phyloP scores from a whole-genome alignment of 2,888 invertebrate genomes.

The Asteroscopus sphinx region DNA sequence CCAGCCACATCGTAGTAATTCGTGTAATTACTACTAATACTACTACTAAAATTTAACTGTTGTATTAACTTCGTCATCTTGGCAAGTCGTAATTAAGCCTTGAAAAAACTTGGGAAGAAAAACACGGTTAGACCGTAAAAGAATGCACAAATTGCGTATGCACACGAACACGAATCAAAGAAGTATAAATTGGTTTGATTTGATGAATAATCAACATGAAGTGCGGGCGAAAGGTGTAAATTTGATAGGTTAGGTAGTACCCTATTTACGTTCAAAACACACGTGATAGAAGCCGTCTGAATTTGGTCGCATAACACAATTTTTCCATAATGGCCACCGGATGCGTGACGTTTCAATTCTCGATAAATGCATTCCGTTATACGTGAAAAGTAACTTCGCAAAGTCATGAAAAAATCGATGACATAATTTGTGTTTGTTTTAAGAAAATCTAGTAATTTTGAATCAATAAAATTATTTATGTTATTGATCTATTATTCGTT shows the following conservation, averaged over 20 bases:
- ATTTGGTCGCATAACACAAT: slow-evolving; percentile 72
- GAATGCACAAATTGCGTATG: slow-evolving; percentile 75
- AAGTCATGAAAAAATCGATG: background rate
- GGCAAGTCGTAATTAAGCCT: slow-evolving; percentile 86
- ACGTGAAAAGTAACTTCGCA: slow-evolving; percentile 26
- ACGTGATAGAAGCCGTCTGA: slow-evolving; percentile 60
- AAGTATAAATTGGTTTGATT: slow-evolving; percentile 60
- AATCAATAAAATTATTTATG: background rate
- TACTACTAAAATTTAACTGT: slow-evolving; percentile 89
- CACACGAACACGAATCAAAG: slow-evolving; percentile 64
- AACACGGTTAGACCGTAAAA: slow-evolving; percentile 81
- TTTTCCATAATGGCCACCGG: slow-evolving; percentile 83
- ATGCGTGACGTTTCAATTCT: slow-evolving; percentile 74
- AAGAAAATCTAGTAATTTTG: background rate
- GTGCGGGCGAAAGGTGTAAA: slow-evolving; percentile 60
- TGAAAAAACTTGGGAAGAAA: slow-evolving; percentile 77
- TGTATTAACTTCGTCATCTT: slow-evolving; percentile 89
- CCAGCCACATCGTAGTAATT: slow-evolving; percentile 80
- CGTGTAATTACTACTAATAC: slow-evolving; percentile 77
- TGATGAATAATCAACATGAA: slow-evolving; percentile 65
- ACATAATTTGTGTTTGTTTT: background rate
- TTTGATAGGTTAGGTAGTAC: slow-evolving; percentile 52
- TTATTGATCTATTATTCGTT: background rate
- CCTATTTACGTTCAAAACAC: slow-evolving; percentile 60
- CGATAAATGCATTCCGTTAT: slow-evolving; percentile 62